Percentiles rank a stretch among this genome's conserved stretches.
phyloP scores from a whole-genome alignment of 2,888 invertebrate species.

The Chrysopilus asiliformis region DNA sequence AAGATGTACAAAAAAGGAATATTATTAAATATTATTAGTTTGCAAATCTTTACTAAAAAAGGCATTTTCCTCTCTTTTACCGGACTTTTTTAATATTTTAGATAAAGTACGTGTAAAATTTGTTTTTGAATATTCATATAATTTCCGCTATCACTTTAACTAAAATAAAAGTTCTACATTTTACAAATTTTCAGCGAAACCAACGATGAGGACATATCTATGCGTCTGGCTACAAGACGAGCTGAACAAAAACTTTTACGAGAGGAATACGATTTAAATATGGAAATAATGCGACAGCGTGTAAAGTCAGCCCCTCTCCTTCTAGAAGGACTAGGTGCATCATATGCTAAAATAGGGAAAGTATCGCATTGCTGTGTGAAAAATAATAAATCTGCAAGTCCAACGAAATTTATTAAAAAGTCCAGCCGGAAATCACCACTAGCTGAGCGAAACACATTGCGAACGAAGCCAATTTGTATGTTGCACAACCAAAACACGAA shows the following conservation, averaged over 20 bases:
- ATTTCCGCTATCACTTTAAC: no score
- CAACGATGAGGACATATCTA: slow-evolving; percentile 28
- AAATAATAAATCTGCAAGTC: no score
- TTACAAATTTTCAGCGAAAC: slow-evolving; percentile 32
- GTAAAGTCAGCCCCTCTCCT: slow-evolving; percentile 33
- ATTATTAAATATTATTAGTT: neutral
- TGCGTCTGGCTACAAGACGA: slow-evolving; percentile 32
- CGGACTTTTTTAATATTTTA: neutral
- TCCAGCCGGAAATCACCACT: no score
- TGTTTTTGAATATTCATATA: no score
- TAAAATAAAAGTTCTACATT: no score
- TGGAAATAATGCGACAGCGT: slow-evolving; percentile 33
- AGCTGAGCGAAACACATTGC: no score
- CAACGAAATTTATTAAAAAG: no score
- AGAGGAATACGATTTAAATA: slow-evolving; percentile 31
- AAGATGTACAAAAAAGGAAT: slow-evolving; percentile 4
- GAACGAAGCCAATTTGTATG: no score
- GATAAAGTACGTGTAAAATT: no score
- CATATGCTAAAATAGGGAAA: slow-evolving; percentile 30
- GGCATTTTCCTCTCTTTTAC: no score
- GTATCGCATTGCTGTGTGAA: slow-evolving; percentile 27
- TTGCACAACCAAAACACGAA: no score
- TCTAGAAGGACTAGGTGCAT: slow-evolving; percentile 30
- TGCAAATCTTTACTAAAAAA: no score
- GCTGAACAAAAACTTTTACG: slow-evolving; percentile 32